phyloP scores from a whole-genome alignment of 2,113 vertebrate species.

The Dromas ardeola region DNA sequence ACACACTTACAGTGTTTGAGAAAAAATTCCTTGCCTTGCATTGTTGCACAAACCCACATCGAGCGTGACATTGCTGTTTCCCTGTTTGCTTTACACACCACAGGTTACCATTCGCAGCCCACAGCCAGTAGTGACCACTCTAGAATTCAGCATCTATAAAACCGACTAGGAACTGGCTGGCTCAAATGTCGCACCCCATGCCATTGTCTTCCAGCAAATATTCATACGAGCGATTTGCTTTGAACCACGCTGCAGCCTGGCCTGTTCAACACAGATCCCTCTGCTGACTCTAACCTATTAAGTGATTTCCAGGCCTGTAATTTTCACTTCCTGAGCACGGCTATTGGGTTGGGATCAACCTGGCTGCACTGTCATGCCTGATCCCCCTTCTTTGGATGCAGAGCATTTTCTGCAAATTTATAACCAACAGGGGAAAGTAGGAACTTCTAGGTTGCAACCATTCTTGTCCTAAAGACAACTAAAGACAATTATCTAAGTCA shows the following conservation, averaged over 20 bases:
- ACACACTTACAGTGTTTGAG: not conserved
- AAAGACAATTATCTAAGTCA: not conserved
- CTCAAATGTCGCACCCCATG: not conserved
- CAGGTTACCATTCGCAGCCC: not conserved
- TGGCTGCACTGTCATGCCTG: too few species aligned
- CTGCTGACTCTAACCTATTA: not conserved
- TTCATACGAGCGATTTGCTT: not conserved
- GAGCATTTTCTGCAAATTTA: not conserved
- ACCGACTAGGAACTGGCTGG: not conserved
- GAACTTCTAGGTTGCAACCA: not conserved
- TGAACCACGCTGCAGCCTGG: not conserved
- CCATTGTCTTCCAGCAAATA: not conserved
- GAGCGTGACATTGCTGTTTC: not conserved
- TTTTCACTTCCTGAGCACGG: not conserved
- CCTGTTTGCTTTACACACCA: not conserved
- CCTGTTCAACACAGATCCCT: not conserved
- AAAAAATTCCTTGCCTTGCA: not conserved
- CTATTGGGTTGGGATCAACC: not conserved
- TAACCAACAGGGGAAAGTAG: not conserved
- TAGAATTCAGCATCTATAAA: not conserved
- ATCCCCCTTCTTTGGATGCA: not conserved
- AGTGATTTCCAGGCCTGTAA: not conserved
- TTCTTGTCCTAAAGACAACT: not conserved
- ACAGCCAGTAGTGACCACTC: not conserved
- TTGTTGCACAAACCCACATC: accelerated